phyloP scores from a whole-genome alignment of 2,888 invertebrate genomes.

The Lepidocyrtinus sp. region DNA sequence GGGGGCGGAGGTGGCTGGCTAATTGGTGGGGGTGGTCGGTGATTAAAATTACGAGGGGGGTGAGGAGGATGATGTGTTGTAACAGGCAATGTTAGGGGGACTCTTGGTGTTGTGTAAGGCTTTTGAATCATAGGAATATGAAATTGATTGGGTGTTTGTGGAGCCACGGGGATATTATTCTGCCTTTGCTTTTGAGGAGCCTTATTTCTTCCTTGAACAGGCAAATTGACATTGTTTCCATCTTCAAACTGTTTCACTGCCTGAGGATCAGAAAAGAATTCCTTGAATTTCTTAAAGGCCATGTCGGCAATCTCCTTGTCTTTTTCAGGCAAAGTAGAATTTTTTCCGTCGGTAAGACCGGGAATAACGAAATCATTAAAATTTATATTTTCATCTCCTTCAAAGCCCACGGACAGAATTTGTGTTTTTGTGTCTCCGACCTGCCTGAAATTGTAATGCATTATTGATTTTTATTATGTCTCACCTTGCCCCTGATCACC shows the following conservation, averaged over 20 bases:
- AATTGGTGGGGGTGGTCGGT: conserved; percentile 15
- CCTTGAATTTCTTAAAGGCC: conserved; percentile 67
- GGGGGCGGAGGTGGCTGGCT: conserved; percentile 17
- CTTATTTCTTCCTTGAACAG: background rate
- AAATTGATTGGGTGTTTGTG: conserved; percentile 15
- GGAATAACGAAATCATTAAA: conserved; percentile 67
- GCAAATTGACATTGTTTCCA: conserved; percentile 13
- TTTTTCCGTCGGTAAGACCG: conserved; percentile 52
- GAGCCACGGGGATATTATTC: conserved; percentile 23
- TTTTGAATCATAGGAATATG: conserved; percentile 50
- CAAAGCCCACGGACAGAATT: conserved; percentile 69
- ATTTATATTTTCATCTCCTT: conserved; percentile 69
- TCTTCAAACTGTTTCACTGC: conserved; percentile 45
- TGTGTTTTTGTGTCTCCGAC: conserved; percentile 67
- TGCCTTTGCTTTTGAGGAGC: conserved; percentile 25
- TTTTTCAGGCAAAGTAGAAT: conserved; percentile 55
- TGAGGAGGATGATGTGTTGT: conserved; percentile 30
- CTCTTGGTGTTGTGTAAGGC: conserved; percentile 41
- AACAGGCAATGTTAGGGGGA: background rate
- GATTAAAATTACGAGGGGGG: background rate
- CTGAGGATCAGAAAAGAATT: conserved; percentile 64
- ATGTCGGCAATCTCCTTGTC: conserved; percentile 68
- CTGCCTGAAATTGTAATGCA: conserved; percentile 36
- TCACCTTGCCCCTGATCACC: too few species aligned
- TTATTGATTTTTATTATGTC: background rate